Conservation (phyloP, 2,113 vertebrate species). For the Phyllostomus discolor region DNA sequence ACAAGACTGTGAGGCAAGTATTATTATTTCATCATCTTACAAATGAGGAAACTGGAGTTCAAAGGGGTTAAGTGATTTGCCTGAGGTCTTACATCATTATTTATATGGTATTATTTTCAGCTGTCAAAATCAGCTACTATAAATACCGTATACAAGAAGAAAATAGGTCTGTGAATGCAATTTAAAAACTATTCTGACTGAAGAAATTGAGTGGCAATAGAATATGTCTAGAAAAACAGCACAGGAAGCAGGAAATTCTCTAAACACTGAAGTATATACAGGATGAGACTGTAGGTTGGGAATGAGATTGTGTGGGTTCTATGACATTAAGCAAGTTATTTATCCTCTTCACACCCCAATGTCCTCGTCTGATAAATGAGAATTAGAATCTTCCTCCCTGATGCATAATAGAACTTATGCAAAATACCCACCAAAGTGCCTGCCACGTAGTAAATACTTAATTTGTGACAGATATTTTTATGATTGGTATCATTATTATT, state of each 20-base stretch:
- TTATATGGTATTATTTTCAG: slow-evolving; percentile 41
- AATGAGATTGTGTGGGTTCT: neutral
- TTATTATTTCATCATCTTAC: slow-evolving; percentile 64
- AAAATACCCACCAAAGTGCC: neutral
- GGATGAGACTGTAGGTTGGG: neutral
- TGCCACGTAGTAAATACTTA: neutral
- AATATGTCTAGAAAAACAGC: slow-evolving; percentile 46
- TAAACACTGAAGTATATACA: neutral
- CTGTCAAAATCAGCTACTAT: slow-evolving; percentile 46
- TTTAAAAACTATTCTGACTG: slow-evolving; percentile 47
- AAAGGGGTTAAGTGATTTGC: slow-evolving; percentile 59
- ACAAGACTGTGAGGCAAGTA: slow-evolving; percentile 52
- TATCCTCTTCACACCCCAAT: neutral
- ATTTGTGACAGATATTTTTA: neutral
- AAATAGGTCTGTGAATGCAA: slow-evolving; percentile 46
- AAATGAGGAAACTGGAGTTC: slow-evolving; percentile 63
- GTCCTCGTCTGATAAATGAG: neutral
- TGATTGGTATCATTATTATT: neutral
- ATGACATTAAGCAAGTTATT: neutral
- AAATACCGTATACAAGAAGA: slow-evolving; percentile 49
- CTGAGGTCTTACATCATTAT: slow-evolving; percentile 59
- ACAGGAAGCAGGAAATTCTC: slow-evolving; percentile 22
- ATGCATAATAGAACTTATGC: neutral
- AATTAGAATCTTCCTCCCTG: neutral
- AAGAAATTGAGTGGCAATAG: slow-evolving; percentile 45